Evolutionary conservation across 2,113 vertebrate species (phyloP).

Genomic region (Antigone vipio): DNA sequence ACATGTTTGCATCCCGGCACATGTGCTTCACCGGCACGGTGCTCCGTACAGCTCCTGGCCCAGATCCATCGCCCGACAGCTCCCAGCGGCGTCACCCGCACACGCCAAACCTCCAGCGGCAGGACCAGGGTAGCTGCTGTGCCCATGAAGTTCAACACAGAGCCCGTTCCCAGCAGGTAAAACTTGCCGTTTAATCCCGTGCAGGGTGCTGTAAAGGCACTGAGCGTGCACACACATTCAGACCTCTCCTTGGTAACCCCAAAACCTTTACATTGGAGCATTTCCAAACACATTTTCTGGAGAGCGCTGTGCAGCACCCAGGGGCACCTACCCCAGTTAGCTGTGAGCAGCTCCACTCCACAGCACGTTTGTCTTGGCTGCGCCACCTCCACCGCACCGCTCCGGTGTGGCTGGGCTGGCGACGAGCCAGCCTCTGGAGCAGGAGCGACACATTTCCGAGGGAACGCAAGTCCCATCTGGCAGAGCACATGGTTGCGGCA

Average conservation of each 20-base stretch:
- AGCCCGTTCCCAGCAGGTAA: background rate
- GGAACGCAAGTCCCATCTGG: background rate
- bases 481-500: background rate
- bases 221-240: accelerated
- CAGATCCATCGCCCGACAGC: background rate
- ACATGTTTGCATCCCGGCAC: constrained; percentile 44
- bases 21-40: background rate
- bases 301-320: background rate
- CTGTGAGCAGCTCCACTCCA: background rate
- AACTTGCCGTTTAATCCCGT: background rate
- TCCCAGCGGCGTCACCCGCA: background rate
- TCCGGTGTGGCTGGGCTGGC: background rate
- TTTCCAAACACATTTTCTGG: background rate
- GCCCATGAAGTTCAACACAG: accelerated
- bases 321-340: background rate
- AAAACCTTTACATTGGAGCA: background rate
- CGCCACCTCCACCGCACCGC: accelerated
- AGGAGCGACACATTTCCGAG: background rate
- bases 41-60: constrained; percentile 40
- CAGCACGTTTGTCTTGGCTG: accelerated
- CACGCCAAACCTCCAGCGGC: background rate
- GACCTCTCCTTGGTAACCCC: background rate
- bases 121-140: background rate
- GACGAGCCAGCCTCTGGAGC: background rate
- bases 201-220: background rate